Evolutionary conservation across 2,888 invertebrate species (phyloP), one percentile per base, ranked within the genome.

Genomic region (Muscina levida): DNA sequence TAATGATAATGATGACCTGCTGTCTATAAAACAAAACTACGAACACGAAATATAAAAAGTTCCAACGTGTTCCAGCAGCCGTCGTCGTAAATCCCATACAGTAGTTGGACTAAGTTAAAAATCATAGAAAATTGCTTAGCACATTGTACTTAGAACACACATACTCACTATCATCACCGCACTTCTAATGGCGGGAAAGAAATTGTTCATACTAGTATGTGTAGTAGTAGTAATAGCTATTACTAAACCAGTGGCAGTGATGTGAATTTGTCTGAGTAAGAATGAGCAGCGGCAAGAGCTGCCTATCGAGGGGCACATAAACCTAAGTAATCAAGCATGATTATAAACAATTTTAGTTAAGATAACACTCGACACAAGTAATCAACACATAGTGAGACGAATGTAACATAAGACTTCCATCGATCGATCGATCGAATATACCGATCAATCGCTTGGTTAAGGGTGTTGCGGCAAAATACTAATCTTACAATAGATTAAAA

Each of bases 1-100:
- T 39, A 71, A 56, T 57, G 57, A 71, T 53, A 57, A 71, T 53
- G 22, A 53, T 53, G 53, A 53, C 53, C 53, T 53, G 53, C 53
- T 53, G 53, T 53, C 24, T 53, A 53, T 2, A 5, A 53, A 44
- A 24, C 37, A 39, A 46, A 71, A 44, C 11, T 59, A 13, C n/a
- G n/a, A 65, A 65, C 39, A 13, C 22, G 46, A 44, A 66, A 66
- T 11, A 24, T 19, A 22, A 66, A n/a, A 66, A 19, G 3, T 22
- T 53, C 13, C 24, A 22, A 44, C 44, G 13, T 53, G 53, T 1
- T n/a, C 44, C 24, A 22, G 13, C 24, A 4, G 22, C 13, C 11
- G 22, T 53, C 22, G 11, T 5, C 4, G 19, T 53, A 46, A 1
- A 15, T 48, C 6, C 2, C 53, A 13, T 53, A 53, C 53, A 53